These are phyloP conservation scores for Drosophila neonasuta DNA, from an alignment of 2,888 invertebrate species.

Conservation along the genomic window DNA sequence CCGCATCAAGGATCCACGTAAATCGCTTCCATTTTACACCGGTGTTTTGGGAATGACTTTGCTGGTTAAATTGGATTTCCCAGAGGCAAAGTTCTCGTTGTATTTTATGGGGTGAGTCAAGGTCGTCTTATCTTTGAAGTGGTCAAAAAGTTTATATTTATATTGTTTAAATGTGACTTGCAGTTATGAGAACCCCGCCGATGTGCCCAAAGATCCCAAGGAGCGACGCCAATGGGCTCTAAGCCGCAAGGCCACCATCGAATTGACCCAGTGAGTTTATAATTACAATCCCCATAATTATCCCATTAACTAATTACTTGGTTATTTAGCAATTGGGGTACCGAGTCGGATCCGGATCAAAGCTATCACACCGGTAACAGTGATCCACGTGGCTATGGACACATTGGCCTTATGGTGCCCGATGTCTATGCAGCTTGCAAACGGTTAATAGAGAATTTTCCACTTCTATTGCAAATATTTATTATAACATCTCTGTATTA, in stretches of 20 bases:
- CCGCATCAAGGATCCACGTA: constrained; percentile 94
- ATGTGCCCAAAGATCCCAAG: constrained; percentile 88
- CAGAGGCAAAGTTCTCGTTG: constrained; percentile 93
- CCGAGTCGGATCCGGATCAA: constrained; percentile 90
- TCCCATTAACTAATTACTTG: neutral
- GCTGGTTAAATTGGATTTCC: constrained; percentile 93
- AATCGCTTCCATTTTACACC: constrained; percentile 94
- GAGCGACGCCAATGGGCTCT: constrained; percentile 90
- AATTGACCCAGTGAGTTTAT: constrained; percentile 93
- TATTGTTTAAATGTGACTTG: neutral
- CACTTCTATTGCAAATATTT: neutral
- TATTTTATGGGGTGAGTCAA: constrained; percentile 90
- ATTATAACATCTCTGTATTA: neutral
- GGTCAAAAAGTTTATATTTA: constrained; percentile 1
- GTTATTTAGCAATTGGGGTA: constrained; percentile 93
- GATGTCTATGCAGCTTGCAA: constrained; percentile 94
- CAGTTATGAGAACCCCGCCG: constrained; percentile 88
- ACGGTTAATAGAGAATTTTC: constrained; percentile 66
- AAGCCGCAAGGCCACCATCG: constrained; percentile 92
- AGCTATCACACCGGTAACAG: constrained; percentile 94
- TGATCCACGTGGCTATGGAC: constrained; percentile 95
- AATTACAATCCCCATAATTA: neutral
- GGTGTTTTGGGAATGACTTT: constrained; percentile 95
- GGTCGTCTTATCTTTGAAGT: constrained; percentile 27
- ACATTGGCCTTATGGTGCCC: constrained; percentile 95